phyloP scores from a whole-genome alignment of 1,140 invertebrate species.

The Drosophila sp. region DNA sequence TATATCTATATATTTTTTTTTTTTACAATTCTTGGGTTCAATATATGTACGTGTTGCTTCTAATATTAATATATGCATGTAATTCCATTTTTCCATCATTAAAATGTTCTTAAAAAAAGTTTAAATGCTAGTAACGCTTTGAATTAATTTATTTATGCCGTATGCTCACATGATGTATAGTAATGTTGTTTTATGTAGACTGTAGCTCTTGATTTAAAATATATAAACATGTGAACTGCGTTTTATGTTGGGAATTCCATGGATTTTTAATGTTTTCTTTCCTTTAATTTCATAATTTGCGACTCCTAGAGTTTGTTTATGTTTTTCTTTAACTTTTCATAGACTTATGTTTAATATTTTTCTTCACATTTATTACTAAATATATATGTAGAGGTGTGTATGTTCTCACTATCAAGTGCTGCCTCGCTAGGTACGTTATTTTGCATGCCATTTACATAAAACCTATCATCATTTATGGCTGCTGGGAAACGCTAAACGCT shows the following conservation, averaged over 20 bases:
- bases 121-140: slow-evolving; percentile 59
- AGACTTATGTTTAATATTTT: slow-evolving; percentile 71
- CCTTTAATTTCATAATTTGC: slow-evolving; percentile 55
- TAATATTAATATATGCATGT: slow-evolving; percentile 33
- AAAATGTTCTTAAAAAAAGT: slow-evolving; percentile 57
- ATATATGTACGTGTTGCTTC: slow-evolving; percentile 16
- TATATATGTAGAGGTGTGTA: slow-evolving; percentile 65
- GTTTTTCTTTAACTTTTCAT: slow-evolving; percentile 63
- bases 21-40: slow-evolving; percentile 47
- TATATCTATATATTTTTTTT: slow-evolving; percentile 1
- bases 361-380: slow-evolving; percentile 79
- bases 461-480: slow-evolving; percentile 44
- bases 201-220: slow-evolving; percentile 55
- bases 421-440: slow-evolving; percentile 31
- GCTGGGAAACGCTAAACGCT: slow-evolving; percentile 32
- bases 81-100: slow-evolving; percentile 45
- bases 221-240: slow-evolving; percentile 68
- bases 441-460: slow-evolving; percentile 57
- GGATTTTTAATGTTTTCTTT: slow-evolving; percentile 60
- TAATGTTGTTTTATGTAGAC: slow-evolving; percentile 44
- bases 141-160: slow-evolving; percentile 66
- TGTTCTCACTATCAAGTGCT: slow-evolving; percentile 55
- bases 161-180: slow-evolving; percentile 67
- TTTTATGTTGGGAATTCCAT: slow-evolving; percentile 75
- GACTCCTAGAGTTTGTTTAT: slow-evolving; percentile 51